A percentile compares a stretch with the other conserved stretches of the same genome.
These are phyloP conservation scores for Zaprionus ghesquierei DNA, from an alignment of 1,140 invertebrate species.

Conservation along the genomic window DNA sequence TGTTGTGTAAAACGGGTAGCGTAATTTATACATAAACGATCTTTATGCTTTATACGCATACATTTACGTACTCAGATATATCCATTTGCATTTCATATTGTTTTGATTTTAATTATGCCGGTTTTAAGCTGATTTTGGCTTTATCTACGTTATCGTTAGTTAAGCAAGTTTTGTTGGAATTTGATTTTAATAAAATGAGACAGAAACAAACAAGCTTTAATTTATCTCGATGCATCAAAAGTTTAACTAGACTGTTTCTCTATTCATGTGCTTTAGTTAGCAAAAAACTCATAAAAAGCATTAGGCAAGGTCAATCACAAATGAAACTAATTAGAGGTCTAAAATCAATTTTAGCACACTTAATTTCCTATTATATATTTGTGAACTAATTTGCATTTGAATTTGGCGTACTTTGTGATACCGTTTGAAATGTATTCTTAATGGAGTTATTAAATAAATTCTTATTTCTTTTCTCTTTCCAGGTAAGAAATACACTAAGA, in stretches of 20 bases:
- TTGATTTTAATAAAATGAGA: slow-evolving; percentile 2
- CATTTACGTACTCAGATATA: background rate
- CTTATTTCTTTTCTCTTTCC: slow-evolving; percentile 15
- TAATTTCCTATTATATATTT: background rate
- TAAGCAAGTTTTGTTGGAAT: slow-evolving; percentile 27
- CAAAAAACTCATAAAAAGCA: background rate
- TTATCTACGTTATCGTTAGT: slow-evolving; percentile 12
- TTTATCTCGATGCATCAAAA: slow-evolving; percentile 29
- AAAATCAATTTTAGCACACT: background rate
- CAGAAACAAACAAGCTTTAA: slow-evolving; percentile 40
- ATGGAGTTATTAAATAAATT: slow-evolving; percentile 15
- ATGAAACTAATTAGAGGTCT: background rate
- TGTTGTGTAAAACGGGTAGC: slow-evolving; percentile 31
- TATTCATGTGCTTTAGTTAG: slow-evolving; percentile 10
- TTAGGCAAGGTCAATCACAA: slow-evolving; percentile 9
- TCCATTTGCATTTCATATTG: slow-evolving; percentile 17
- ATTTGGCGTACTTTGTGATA: background rate
- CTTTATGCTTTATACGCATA: too few species aligned
- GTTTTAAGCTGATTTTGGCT: background rate
- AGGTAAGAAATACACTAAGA: slow-evolving; percentile 18
- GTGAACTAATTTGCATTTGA: background rate
- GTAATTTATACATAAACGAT: background rate
- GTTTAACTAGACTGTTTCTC: slow-evolving; percentile 18
- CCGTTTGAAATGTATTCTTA: background rate
- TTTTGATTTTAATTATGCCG: slow-evolving; percentile 16